These are phyloP conservation scores for Glossosoma conforme DNA, from an alignment of 1,140 invertebrate genomes.

Conservation along the genomic window DNA sequence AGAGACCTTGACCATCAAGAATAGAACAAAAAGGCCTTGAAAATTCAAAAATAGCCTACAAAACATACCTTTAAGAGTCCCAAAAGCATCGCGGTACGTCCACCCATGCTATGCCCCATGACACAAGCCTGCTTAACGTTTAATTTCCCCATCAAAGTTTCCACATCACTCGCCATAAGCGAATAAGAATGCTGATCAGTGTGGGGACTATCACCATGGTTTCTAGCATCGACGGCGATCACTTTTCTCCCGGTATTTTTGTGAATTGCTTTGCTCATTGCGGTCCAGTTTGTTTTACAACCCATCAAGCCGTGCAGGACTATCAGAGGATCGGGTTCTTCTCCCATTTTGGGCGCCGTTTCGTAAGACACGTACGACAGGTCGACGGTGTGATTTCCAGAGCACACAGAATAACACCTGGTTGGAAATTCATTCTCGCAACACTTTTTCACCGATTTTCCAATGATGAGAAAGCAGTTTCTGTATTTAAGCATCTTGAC, in stretches of 20 bases:
- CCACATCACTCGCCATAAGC: conserved; percentile 69
- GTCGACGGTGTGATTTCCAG: conserved; percentile 41
- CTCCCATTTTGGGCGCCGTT: conserved; percentile 28
- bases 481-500: conserved; percentile 6
- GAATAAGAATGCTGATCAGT: conserved; percentile 63
- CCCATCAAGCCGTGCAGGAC: conserved; percentile 84
- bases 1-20: too few species aligned
- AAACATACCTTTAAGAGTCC: conserved; percentile 47
- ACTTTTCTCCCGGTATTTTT: conserved; percentile 61
- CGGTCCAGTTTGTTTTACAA: conserved; percentile 75
- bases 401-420: conserved; percentile 8
- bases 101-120: conserved; percentile 90
- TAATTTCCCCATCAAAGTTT: conserved; percentile 58
- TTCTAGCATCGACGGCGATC: conserved; percentile 77
- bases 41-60: not conserved
- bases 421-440: conserved; percentile 14
- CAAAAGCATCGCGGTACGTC: conserved; percentile 74
- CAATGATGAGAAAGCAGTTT: not conserved
- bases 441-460: not conserved
- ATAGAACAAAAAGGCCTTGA: too few species aligned
- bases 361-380: conserved; percentile 56
- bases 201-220: conserved; percentile 89
- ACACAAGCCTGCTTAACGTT: conserved; percentile 59
- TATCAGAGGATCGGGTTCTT: conserved; percentile 57
- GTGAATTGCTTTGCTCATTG: conserved; percentile 68